Evolutionary conservation across 1,140 invertebrate genomes (phyloP), one percentile per base, ranked within the genome.

Genomic region (Drosophila kohkoa): DNA sequence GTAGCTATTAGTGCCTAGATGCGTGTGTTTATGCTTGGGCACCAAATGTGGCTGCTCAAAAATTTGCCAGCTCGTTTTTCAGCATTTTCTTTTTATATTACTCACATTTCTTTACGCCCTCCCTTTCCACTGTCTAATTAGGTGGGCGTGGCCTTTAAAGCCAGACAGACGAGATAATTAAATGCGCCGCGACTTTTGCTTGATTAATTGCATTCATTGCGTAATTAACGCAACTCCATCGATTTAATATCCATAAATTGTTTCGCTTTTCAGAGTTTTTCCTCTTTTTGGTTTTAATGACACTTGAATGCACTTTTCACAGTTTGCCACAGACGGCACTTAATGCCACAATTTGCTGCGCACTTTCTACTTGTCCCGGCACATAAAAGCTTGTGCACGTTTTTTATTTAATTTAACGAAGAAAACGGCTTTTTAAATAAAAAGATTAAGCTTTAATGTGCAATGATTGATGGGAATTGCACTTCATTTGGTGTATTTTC

Each of bases 231-330:
- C 48, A 66, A 67, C 78, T 51, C 55, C 79, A 88, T 88, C 73
- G 80, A 88, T 73, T 88, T 88, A 82, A 79, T 71, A 68, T 48
- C 58, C 76, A 82, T 82, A 77, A 88, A 86, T 88, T 70, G 79
- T 65, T 74, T 63, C 48, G 76, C 74, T 77, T 74, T 69, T 75
- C 49, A 13, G 28, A 32, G 30, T 54, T 54, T 58, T 62, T 52
- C 70, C 13, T 13, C 7, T 48, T 64, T 45, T 73, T 25, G 20
- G 20, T 25, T 75, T 87, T 87, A 86, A 87, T 87, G 87, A 72
- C 75, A 72, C 48, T 66, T 65, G 28, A 55, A 25, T 70, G 41
- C 51, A 43, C 13, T 54, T 54, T 49, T 64, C 32, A 49, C 8
- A 10, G 25, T 25, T 25, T 13, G 38, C 49, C 5, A 11, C 41